Percentiles rank a stretch among this genome's conserved stretches.
phyloP scores from a whole-genome alignment of 2,888 invertebrate genomes.

The Rotaria macrura region DNA sequence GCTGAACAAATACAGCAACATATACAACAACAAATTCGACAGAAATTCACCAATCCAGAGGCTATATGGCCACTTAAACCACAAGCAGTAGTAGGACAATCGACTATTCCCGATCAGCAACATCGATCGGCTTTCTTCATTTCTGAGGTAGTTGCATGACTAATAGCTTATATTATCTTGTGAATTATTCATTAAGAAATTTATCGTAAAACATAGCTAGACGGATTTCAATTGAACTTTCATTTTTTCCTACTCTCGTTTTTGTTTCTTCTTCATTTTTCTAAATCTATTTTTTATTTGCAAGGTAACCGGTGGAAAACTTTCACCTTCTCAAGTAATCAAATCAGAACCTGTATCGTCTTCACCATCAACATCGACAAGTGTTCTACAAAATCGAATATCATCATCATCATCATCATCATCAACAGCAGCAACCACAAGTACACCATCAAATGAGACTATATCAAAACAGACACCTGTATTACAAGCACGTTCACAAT shows the following conservation, averaged over 20 bases:
- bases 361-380: neutral
- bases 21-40: constrained; percentile 20
- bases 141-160: constrained; percentile 6
- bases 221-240: neutral
- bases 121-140: constrained; percentile 21
- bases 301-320: neutral
- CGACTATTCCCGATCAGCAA: neutral
- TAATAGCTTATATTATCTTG: neutral
- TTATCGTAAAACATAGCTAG: neutral
- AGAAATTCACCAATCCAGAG: constrained; percentile 5
- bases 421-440: neutral
- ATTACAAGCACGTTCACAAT: neutral
- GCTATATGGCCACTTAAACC: constrained; percentile 18
- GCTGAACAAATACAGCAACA: constrained; percentile 15
- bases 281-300: neutral
- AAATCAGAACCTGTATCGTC: neutral
- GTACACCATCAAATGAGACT: neutral
- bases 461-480: neutral
- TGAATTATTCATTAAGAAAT: neutral
- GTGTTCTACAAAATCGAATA: neutral
- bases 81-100: neutral
- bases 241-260: no score
- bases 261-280: neutral
- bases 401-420: neutral
- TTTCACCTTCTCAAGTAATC: neutral